Percentiles rank a stretch among this genome's conserved stretches.
Conservation (phyloP, 1,140 invertebrate species). For the Philaenus spumarius region DNA sequence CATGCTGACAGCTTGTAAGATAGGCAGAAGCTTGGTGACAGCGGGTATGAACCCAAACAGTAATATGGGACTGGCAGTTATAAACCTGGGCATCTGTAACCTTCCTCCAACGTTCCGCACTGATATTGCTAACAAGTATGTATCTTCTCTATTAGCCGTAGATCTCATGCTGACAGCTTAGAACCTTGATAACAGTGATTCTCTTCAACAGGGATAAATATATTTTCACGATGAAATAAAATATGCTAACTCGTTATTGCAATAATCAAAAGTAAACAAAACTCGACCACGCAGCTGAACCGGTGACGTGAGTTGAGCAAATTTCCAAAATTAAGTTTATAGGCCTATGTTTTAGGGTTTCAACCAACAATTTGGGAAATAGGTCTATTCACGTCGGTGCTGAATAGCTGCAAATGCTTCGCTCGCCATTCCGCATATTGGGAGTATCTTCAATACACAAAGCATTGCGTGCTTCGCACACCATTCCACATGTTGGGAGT, state of each 20-base stretch:
- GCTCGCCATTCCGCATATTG: too few species aligned
- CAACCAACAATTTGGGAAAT: too few species aligned
- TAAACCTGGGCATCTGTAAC: conserved; percentile 56
- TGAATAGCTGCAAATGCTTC: too few species aligned
- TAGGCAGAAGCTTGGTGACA: conserved; percentile 49
- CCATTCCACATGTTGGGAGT: too few species aligned
- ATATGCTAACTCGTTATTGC: neutral
- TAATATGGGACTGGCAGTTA: conserved; percentile 53
- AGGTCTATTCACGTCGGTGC: too few species aligned
- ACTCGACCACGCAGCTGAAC: too few species aligned
- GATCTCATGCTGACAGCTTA: neutral
- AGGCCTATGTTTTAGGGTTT: too few species aligned
- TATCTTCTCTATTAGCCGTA: conserved; percentile 7
- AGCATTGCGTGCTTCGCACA: too few species aligned
- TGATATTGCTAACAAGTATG: conserved; percentile 57
- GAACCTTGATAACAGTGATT: neutral
- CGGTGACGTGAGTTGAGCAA: too few species aligned
- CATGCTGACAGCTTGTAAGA: conserved; percentile 55
- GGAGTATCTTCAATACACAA: too few species aligned
- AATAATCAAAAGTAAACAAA: too few species aligned
- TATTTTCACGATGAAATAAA: neutral
- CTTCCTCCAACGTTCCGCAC: conserved; percentile 53
- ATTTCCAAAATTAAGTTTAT: too few species aligned
- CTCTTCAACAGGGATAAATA: neutral
- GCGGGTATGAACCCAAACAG: conserved; percentile 55